These are phyloP conservation scores for Pollenia griseotomentosa DNA, from an alignment of 2,888 invertebrate genomes.

Conservation along the genomic window DNA sequence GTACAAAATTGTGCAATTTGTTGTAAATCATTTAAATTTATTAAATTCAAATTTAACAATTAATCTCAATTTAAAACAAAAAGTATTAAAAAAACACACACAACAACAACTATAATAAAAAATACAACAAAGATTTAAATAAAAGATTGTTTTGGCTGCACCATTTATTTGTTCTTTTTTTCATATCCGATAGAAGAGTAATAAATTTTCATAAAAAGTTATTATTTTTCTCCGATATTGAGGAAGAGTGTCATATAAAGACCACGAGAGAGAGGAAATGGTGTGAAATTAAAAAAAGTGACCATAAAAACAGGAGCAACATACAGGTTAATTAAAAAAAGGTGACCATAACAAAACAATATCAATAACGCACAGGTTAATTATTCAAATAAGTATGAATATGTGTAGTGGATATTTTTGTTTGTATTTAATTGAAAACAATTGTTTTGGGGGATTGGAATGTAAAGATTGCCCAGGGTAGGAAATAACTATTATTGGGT, in stretches of 20 bases:
- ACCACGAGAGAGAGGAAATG: not conserved
- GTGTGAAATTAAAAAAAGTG: constrained; percentile 18
- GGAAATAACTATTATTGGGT: constrained; percentile 22
- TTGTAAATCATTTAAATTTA: constrained; percentile 60
- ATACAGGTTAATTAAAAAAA: constrained; percentile 55
- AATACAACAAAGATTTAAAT: constrained; percentile 29
- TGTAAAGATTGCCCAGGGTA: not conserved
- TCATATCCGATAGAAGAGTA: constrained; percentile 19
- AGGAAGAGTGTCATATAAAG: not conserved
- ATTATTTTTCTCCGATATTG: not conserved
- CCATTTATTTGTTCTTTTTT: not conserved
- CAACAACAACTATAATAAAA: not conserved
- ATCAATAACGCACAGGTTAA: constrained; percentile 51
- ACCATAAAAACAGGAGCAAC: constrained; percentile 14
- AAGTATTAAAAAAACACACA: constrained; percentile 17
- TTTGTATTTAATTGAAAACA: constrained; percentile 53
- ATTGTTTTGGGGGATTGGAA: not conserved
- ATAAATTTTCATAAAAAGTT: constrained; percentile 61
- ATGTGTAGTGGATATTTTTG: not conserved
- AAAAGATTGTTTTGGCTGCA: constrained; percentile 35
- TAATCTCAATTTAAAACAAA: constrained; percentile 54
- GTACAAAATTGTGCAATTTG: constrained; percentile 34
- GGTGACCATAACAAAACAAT: constrained; percentile 45
- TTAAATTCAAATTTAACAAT: constrained; percentile 60
- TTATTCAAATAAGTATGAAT: constrained; percentile 52